A percentile compares a stretch with the other conserved stretches of the same genome.
Evolutionary conservation across 1,140 invertebrate genomes (phyloP).

Genomic region (Drosophila quadrilineata): DNA sequence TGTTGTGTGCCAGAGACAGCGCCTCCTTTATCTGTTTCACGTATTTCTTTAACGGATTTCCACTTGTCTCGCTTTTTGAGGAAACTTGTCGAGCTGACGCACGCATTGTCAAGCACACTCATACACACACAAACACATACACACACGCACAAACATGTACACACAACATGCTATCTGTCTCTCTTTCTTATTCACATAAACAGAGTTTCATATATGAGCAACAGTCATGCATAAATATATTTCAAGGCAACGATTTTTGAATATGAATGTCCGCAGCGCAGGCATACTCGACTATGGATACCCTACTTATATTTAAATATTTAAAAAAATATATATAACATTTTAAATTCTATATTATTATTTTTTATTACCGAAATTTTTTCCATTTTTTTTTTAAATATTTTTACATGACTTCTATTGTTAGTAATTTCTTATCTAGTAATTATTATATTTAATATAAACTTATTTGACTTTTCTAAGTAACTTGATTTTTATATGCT

Average conservation of each 20-base stretch:
- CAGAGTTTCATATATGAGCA: conserved; percentile 18
- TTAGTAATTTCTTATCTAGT: no score
- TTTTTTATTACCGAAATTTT: no score
- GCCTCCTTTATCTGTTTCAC: conserved; percentile 67
- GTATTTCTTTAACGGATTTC: conserved; percentile 77
- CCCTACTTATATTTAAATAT: no score
- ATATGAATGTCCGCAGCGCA: no score
- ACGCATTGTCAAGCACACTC: conserved; percentile 56
- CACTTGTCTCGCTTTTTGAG: conserved; percentile 74
- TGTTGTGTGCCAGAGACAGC: conserved; percentile 32
- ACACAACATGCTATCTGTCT: background rate
- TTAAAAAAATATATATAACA: no score
- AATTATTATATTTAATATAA: no score
- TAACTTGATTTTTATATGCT: no score
- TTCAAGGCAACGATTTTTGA: conserved; percentile 11
- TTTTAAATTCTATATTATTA: no score
- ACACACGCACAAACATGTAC: conserved; percentile 13
- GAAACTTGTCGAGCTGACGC: conserved; percentile 69
- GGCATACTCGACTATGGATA: no score
- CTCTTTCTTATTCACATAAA: background rate
- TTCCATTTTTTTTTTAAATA: no score
- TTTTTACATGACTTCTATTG: no score
- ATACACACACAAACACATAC: conserved; percentile 13
- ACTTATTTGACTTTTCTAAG: no score
- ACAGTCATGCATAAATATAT: conserved; percentile 27